Percentiles rank a stretch among this genome's conserved stretches.
Evolutionary conservation across 2,888 invertebrate species (phyloP).

Genomic region (Micoletzkya japonica): DNA sequence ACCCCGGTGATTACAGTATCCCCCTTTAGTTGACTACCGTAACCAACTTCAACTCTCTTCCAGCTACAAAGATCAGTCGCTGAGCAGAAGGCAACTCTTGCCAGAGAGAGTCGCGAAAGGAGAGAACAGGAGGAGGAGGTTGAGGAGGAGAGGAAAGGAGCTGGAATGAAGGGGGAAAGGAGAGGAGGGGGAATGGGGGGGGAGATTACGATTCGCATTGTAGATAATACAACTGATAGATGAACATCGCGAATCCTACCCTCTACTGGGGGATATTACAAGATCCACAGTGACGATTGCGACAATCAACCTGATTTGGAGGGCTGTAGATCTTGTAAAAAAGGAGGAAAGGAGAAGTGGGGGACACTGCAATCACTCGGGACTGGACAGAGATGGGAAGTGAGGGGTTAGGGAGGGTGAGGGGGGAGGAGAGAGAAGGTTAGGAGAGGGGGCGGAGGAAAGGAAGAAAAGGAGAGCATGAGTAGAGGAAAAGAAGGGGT

Average conservation of each 20-base stretch:
- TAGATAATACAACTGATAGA: too few species aligned
- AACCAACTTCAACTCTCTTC: too few species aligned
- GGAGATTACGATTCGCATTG: too few species aligned
- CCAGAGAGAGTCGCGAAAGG: conserved; percentile 6
- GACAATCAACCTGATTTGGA: too few species aligned
- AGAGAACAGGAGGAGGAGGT: conserved; percentile 14
- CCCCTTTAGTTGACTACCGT: too few species aligned
- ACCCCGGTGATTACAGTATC: too few species aligned
- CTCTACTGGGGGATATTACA: too few species aligned
- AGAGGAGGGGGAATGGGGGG: conserved; percentile 5
- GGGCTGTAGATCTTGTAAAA: too few species aligned
- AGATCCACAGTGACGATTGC: too few species aligned
- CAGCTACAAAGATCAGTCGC: background rate
- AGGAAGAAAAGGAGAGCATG: conserved; percentile 1
- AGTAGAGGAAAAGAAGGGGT: background rate
- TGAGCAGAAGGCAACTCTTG: too few species aligned
- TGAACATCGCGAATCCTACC: too few species aligned
- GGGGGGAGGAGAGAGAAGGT: conserved; percentile 10
- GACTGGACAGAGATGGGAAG: background rate
- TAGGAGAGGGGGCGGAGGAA: background rate
- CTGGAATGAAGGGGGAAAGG: conserved; percentile 16
- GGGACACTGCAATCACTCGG: conserved; percentile 5
- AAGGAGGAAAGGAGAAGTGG: conserved; percentile 15
- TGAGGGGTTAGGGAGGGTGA: conserved; percentile 7
- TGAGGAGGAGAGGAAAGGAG: conserved; percentile 9